phyloP scores from a whole-genome alignment of 2,797 vertebrate genomes.

The Botia kubotai region DNA sequence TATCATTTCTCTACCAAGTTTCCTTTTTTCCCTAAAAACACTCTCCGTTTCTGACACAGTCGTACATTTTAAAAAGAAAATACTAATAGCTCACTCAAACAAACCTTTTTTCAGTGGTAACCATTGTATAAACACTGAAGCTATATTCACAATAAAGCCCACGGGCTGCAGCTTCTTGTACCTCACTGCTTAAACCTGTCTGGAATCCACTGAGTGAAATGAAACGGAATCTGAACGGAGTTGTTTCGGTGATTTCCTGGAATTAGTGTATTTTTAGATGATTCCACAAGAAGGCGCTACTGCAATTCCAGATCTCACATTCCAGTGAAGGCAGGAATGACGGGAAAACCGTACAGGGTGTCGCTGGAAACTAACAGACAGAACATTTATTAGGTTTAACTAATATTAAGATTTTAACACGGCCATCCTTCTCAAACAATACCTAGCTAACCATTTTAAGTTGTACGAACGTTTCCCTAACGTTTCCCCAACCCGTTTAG shows the following conservation, averaged over 20 bases:
- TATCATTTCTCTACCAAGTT: too few species aligned
- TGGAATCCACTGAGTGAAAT: background rate
- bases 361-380: slow-evolving; percentile 25
- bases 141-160: background rate
- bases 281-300: slow-evolving; percentile 65
- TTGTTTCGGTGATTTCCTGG: background rate
- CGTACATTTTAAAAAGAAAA: too few species aligned
- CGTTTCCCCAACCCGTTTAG: too few species aligned
- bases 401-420: too few species aligned
- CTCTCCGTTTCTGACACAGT: too few species aligned
- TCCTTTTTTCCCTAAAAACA: too few species aligned
- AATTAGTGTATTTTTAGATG: background rate
- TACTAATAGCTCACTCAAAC: too few species aligned
- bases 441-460: too few species aligned
- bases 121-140: background rate
- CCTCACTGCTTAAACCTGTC: background rate
- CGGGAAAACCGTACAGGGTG: slow-evolving; percentile 52
- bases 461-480: too few species aligned
- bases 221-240: background rate
- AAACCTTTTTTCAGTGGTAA: background rate
- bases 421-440: too few species aligned
- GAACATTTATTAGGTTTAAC: too few species aligned
- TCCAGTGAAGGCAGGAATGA: slow-evolving; percentile 68
- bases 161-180: background rate
- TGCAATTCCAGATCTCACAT: slow-evolving; percentile 61